phyloP scores from a whole-genome alignment of 2,113 vertebrate genomes.

The Syrmaticus mikado region DNA sequence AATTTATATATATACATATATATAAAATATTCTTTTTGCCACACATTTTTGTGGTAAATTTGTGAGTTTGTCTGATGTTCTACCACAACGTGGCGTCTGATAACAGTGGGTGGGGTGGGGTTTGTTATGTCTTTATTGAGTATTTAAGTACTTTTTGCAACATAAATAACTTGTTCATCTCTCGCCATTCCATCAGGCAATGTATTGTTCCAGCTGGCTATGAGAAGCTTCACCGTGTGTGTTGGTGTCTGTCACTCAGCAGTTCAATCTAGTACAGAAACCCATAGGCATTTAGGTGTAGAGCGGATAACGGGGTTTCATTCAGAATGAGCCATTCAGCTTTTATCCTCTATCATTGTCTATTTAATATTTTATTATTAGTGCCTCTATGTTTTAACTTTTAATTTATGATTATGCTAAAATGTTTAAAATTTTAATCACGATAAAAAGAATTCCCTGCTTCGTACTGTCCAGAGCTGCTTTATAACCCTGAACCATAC shows the following conservation, averaged over 20 bases:
- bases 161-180: conserved; percentile 78
- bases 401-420: conserved; percentile 83
- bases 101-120: conserved; percentile 85
- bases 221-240: conserved; percentile 67
- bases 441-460: conserved; percentile 62
- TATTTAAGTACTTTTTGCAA: conserved; percentile 83
- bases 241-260: conserved; percentile 59
- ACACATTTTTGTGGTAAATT: conserved; percentile 85
- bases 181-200: conserved; percentile 81
- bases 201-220: conserved; percentile 69
- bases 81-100: conserved; percentile 85
- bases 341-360: conserved; percentile 75
- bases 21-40: conserved; percentile 89
- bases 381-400: conserved; percentile 78
- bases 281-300: conserved; percentile 39
- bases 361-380: conserved; percentile 84
- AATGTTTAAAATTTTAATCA: conserved; percentile 72
- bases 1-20: conserved; percentile 85
- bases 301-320: conserved; percentile 61
- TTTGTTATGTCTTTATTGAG: conserved; percentile 84
- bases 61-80: conserved; percentile 87
- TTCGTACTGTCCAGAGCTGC: conserved; percentile 76
- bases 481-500: conserved; percentile 69
- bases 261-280: conserved; percentile 46
- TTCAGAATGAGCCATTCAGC: conserved; percentile 79